Evolutionary conservation across 1,140 invertebrate species (phyloP), one percentile per base, ranked within the genome.

Genomic region (Brachionus koreanus): DNA sequence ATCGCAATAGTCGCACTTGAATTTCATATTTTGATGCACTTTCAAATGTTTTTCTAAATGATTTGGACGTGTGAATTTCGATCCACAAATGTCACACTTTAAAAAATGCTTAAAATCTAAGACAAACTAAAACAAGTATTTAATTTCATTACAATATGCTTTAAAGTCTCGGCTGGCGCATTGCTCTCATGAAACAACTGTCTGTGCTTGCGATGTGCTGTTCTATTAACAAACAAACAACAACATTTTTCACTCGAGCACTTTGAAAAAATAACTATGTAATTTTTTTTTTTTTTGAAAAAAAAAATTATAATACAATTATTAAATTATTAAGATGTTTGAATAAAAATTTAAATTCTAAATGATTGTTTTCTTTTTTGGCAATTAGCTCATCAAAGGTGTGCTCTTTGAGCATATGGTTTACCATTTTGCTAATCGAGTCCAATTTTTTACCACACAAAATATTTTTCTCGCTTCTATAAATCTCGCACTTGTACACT

Each of bases 71-170:
- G 42, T 43, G 43, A 74, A 74, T 46, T 74, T 74, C 9, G 39
- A 43, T 25, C 42, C 69, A 49, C 69, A 74, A 13, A 74, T 74
- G 37, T 13, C 16, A 46, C 69, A 74, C 69, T 74, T n/a, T 74
- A 29, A 46, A 37, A 29, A 65, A 25, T 69, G 33, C 35, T 37
- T 29, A 23, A 49, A 33, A 46, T 46, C 46, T 67, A 35, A 67
- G 12, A 35, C 63, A 35, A 2, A 35, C n/a, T 13, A 29, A 67
- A 67, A 37, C 12, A 13, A 35, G 25, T 49, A 23, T 10, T 29
- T 29, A 42, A 23, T 23, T 43, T 46, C 9, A 7, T 74, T 74
- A 69, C 65, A 69, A 39, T 43, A 39, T 69, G 65, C 43, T 74
- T 74, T 29, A 9, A 29, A 46, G 69, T 46, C 12, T 23, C 67